Conservation (phyloP, 2,113 vertebrate genomes). For the Hiodon alosoides region DNA sequence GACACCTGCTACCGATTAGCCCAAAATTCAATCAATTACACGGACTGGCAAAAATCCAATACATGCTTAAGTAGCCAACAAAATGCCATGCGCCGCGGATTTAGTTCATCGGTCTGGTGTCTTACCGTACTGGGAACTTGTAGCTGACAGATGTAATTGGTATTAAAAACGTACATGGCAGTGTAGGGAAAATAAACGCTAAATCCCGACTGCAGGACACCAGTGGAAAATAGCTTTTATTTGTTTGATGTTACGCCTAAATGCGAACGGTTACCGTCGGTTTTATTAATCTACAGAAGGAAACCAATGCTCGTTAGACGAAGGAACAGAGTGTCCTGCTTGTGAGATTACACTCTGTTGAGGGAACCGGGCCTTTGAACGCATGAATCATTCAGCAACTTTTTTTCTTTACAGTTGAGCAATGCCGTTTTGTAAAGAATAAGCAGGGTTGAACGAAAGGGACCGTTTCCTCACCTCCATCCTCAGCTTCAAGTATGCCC, state of each 20-base stretch:
- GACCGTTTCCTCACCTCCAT: constrained; percentile 67
- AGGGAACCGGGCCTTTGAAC: too few species aligned
- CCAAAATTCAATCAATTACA: constrained; percentile 26
- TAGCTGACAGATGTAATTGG: too few species aligned
- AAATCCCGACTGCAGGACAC: too few species aligned
- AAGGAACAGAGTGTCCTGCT: constrained; percentile 16
- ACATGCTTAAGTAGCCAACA: constrained; percentile 4
- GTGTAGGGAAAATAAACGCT: too few species aligned
- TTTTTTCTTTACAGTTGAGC: too few species aligned
- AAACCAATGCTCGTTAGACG: constrained; percentile 46
- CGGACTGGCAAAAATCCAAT: constrained; percentile 25
- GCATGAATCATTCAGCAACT: neutral
- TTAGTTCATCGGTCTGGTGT: neutral
- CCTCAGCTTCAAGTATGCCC: constrained; percentile 88
- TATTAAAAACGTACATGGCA: too few species aligned
- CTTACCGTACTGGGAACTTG: neutral
- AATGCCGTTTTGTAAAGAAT: neutral
- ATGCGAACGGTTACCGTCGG: neutral
- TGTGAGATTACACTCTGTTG: neutral
- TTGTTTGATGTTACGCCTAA: too few species aligned
- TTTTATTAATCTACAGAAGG: constrained; percentile 53
- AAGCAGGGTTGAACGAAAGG: neutral
- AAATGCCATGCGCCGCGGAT: neutral
- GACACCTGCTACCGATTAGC: constrained; percentile 23
- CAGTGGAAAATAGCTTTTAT: too few species aligned